A percentile compares a stretch with the other conserved stretches of the same genome.
Conservation (phyloP, 1,140 invertebrate species). For the Drosophila triauraria region DNA sequence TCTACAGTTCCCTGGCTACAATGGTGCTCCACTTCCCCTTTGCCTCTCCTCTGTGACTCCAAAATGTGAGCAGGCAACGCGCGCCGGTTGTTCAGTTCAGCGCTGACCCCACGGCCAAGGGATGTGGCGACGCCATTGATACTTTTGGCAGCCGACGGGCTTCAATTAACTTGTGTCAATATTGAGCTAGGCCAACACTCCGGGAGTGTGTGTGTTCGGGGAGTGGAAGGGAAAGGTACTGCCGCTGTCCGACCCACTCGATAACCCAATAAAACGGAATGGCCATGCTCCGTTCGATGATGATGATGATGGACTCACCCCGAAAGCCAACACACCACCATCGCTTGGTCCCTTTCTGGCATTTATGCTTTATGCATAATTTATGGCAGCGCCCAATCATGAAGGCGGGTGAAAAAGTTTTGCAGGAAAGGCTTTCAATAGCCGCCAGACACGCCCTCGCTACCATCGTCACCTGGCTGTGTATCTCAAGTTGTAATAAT, state of each 20-base stretch:
- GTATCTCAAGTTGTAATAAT: neutral
- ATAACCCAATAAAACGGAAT: conserved; percentile 51
- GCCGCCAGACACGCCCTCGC: conserved; percentile 66
- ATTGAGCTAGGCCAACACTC: conserved; percentile 67
- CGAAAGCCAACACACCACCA: conserved; percentile 20
- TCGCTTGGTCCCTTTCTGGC: conserved; percentile 55
- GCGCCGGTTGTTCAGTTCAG: conserved; percentile 66
- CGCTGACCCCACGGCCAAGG: conserved; percentile 57
- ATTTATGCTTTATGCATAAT: conserved; percentile 68
- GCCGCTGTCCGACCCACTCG: conserved; percentile 14
- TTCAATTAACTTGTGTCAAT: conserved; percentile 79
- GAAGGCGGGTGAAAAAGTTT: conserved; percentile 62
- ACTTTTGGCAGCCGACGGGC: conserved; percentile 60
- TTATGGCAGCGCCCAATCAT: conserved; percentile 77
- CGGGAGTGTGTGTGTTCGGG: conserved; percentile 4
- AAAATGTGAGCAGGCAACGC: conserved; percentile 41
- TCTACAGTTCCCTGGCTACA: neutral
- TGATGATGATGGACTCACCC: conserved; percentile 34
- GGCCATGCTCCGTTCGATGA: conserved; percentile 19
- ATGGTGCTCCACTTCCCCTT: neutral
- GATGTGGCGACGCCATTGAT: conserved; percentile 56
- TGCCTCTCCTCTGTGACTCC: neutral
- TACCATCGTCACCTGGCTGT: conserved; percentile 10
- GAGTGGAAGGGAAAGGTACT: neutral
- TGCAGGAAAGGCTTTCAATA: conserved; percentile 59